phyloP scores from a whole-genome alignment of 2,888 invertebrate species.

The Gibbula magus region DNA sequence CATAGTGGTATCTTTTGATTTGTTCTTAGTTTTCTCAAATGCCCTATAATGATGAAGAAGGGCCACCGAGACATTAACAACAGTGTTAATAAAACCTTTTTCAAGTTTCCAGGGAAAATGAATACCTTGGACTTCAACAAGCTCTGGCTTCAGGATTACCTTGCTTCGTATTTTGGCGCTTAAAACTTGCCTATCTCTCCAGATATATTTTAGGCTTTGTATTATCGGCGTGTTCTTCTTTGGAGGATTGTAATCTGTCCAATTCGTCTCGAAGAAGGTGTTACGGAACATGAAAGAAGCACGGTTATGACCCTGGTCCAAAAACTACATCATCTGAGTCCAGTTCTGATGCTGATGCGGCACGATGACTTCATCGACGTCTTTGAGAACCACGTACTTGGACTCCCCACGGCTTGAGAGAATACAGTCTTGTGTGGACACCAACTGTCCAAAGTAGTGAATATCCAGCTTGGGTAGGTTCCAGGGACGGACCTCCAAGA shows the following conservation, averaged over 20 bases:
- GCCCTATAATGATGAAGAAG: background rate
- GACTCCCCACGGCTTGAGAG: background rate
- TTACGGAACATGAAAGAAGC: background rate
- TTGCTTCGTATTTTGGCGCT: background rate
- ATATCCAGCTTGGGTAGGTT: background rate
- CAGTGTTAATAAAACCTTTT: background rate
- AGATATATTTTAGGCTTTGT: background rate
- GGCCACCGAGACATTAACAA: background rate
- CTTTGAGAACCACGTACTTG: background rate
- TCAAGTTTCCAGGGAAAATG: background rate
- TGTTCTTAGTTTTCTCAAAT: background rate
- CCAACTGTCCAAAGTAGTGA: constrained; percentile 1
- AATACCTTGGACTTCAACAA: background rate
- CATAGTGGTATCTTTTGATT: background rate
- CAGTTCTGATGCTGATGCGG: background rate
- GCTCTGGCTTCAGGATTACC: background rate
- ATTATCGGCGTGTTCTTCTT: background rate
- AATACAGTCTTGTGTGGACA: background rate
- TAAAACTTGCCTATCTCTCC: background rate
- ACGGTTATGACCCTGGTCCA: background rate
- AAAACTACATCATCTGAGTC: background rate
- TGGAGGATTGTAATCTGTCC: background rate
- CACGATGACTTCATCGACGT: constrained; percentile 1
- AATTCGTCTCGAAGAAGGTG: background rate
- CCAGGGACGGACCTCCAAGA: background rate